phyloP scores from a whole-genome alignment of 2,888 invertebrate species.

The Nebria brevicollis region DNA sequence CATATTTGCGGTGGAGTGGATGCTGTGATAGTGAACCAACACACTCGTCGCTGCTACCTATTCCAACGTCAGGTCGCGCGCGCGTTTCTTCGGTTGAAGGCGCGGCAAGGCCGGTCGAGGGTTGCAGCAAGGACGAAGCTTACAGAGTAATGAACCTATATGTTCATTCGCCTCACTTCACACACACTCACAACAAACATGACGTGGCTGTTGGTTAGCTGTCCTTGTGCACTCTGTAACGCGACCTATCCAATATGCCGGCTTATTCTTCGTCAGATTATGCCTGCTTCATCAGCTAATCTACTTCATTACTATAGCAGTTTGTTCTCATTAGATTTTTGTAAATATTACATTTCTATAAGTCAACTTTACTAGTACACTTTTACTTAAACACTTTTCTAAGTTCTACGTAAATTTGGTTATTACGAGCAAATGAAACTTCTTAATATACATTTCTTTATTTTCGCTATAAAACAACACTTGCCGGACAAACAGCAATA shows the following conservation, averaged over 20 bases:
- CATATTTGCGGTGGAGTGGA: conserved; percentile 19
- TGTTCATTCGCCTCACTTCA: conserved; percentile 8
- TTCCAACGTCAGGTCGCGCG: not conserved
- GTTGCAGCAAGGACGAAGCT: conserved; percentile 40
- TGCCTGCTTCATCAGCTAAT: not conserved
- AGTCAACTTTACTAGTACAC: no score
- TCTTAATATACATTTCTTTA: no score
- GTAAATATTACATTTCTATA: no score
- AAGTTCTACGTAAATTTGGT: no score
- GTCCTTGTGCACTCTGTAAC: not conserved
- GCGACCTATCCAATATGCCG: not conserved
- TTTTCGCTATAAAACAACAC: no score
- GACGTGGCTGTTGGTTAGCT: not conserved
- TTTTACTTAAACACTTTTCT: no score
- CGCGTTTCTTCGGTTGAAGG: not conserved
- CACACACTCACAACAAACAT: conserved; percentile 20
- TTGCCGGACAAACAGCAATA: no score
- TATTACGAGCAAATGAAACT: no score
- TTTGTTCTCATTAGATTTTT: no score
- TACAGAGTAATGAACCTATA: conserved; percentile 32
- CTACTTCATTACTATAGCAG: no score
- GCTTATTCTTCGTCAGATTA: not conserved
- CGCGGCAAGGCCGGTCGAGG: conserved; percentile 37
- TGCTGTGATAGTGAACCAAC: not conserved
- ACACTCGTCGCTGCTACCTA: not conserved